Evolutionary conservation across 2,113 vertebrate species (phyloP).

Genomic region (Cryptotis parvus): DNA sequence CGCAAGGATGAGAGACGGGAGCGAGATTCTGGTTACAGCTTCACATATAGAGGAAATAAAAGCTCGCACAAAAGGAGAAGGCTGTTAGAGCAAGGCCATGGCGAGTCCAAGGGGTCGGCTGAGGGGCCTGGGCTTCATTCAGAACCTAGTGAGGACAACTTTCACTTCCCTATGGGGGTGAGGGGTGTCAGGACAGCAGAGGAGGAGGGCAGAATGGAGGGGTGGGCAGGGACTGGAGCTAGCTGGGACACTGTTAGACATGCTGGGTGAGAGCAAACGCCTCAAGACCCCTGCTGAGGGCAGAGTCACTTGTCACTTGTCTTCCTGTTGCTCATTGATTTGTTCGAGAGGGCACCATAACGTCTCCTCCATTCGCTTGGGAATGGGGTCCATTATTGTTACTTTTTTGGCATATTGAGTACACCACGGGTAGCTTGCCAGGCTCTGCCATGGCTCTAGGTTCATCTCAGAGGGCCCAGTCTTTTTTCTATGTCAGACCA

Average conservation of each 20-base stretch:
- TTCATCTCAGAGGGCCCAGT: too few relatives aligned
- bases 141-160: background rate
- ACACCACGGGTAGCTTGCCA: too few relatives aligned
- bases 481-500: too few relatives aligned
- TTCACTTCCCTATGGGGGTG: too few relatives aligned
- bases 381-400: too few relatives aligned
- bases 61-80: background rate
- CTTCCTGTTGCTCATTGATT: too few relatives aligned
- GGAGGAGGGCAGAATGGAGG: background rate
- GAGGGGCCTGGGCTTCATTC: background rate
- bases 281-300: too few relatives aligned
- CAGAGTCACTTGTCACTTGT: too few relatives aligned
- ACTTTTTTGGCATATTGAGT: too few relatives aligned
- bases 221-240: background rate
- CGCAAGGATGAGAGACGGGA: background rate
- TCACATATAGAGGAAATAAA: background rate
- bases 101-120: background rate
- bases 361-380: too few relatives aligned
- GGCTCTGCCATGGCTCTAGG: too few relatives aligned
- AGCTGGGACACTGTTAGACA: background rate
- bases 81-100: background rate
- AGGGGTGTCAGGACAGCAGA: rapidly evolving
- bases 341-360: too few relatives aligned
- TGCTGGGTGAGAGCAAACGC: background rate
- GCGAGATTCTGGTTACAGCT: background rate